These are phyloP conservation scores for Drosophila lacteicornis DNA, from an alignment of 1,140 invertebrate genomes.

Conservation along the genomic window DNA sequence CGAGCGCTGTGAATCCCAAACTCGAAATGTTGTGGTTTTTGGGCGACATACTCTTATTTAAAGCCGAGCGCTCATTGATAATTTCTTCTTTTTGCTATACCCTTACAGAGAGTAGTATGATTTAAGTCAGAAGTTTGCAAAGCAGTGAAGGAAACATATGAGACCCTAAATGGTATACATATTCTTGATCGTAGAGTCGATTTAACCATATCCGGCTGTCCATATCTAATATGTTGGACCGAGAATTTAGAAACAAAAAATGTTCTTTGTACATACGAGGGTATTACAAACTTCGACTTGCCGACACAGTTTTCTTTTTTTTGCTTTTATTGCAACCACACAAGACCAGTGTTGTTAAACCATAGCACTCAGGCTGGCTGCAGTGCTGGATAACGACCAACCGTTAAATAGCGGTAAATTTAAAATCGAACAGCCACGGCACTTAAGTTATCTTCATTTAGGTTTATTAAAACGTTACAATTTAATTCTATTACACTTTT, in stretches of 20 bases:
- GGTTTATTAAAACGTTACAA: constrained; percentile 82
- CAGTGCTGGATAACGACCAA: constrained; percentile 24
- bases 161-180: too few relatives aligned
- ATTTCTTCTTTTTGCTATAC: constrained; percentile 8
- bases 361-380: background rate
- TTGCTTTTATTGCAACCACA: background rate
- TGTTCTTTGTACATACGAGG: too few relatives aligned
- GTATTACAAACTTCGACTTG: too few relatives aligned
- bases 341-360: background rate
- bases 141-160: too few relatives aligned
- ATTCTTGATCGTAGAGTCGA: too few relatives aligned
- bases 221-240: too few relatives aligned
- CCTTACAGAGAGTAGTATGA: too few relatives aligned
- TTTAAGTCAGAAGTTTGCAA: too few relatives aligned
- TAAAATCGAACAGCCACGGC: constrained; percentile 3
- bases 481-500: constrained; percentile 83
- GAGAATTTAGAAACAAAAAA: too few relatives aligned
- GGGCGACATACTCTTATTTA: constrained; percentile 56
- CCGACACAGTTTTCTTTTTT: background rate
- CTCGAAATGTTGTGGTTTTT: constrained; percentile 57
- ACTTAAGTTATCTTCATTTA: constrained; percentile 52
- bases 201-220: too few relatives aligned
- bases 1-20: constrained; percentile 34
- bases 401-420: constrained; percentile 11
- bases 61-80: constrained; percentile 46